These are phyloP conservation scores for Aplochiton taeniatus DNA, from an alignment of 2,797 vertebrate species.

Conservation along the genomic window DNA sequence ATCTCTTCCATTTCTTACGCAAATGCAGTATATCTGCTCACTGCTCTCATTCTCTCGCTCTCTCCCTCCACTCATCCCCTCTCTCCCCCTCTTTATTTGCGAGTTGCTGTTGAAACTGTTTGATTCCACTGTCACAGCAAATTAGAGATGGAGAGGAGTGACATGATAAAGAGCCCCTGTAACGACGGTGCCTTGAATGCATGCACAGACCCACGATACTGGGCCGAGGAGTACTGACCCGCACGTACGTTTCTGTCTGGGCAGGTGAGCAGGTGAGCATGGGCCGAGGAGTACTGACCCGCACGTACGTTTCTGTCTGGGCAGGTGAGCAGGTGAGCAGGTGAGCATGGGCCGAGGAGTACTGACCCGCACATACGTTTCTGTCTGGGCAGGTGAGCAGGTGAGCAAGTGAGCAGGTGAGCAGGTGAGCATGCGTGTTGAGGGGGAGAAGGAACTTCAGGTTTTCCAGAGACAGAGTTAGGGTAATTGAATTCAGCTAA, in stretches of 20 bases:
- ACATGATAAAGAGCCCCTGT: not conserved
- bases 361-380: slow-evolving; percentile 51
- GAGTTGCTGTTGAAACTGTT: not conserved
- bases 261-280: not conserved
- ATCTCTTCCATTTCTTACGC: not conserved
- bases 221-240: slow-evolving; percentile 47
- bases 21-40: not conserved
- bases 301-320: slow-evolving; percentile 35
- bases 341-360: slow-evolving; percentile 27
- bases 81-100: slow-evolving; percentile 13
- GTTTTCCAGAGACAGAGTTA: not conserved
- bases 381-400: slow-evolving; percentile 11
- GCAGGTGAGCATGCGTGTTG: too few species aligned
- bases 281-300: slow-evolving; percentile 47
- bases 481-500: slow-evolving; percentile 9
- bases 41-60: slow-evolving; percentile 1
- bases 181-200: not conserved
- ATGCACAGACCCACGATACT: not conserved
- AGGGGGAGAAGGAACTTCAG: too few species aligned
- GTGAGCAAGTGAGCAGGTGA: too few species aligned
- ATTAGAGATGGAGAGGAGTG: slow-evolving; percentile 7
- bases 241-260: slow-evolving; percentile 35
- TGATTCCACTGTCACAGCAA: not conserved
- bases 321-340: not conserved
- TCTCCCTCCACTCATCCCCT: slow-evolving; percentile 3